Evolutionary conservation across 2,113 vertebrate species (phyloP).

Genomic region (Actinemys pallida): DNA sequence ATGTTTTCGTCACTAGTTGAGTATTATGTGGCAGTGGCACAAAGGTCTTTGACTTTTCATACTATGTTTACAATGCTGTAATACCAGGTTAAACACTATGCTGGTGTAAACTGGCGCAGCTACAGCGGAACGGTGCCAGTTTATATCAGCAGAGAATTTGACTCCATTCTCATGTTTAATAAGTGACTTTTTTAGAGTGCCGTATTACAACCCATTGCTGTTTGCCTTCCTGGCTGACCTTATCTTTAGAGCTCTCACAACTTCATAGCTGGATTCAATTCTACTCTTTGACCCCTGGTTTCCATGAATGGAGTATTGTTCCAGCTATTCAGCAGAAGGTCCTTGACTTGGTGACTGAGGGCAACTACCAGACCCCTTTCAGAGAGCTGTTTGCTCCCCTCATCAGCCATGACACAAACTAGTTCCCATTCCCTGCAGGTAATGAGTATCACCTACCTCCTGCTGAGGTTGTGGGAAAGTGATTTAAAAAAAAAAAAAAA

Average conservation of each 20-base stretch:
- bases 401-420: not conserved
- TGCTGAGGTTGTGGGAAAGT: not conserved
- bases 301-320: not conserved
- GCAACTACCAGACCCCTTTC: not conserved
- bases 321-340: not conserved
- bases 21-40: not conserved
- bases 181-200: not conserved
- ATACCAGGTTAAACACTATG: not conserved
- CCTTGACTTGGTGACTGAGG: not conserved
- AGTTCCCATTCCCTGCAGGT: not conserved
- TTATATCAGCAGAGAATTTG: not conserved
- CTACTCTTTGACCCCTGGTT: not conserved
- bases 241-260: not conserved
- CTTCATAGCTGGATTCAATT: not conserved
- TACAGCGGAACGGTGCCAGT: not conserved
- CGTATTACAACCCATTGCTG: not conserved
- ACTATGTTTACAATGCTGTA: not conserved
- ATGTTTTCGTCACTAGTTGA: not conserved
- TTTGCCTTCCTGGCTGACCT: not conserved
- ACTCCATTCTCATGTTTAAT: not conserved
- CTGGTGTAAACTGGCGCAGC: not conserved
- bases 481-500: not conserved
- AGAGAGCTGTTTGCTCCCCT: not conserved
- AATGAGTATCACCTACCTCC: not conserved
- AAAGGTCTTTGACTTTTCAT: not conserved